These are phyloP conservation scores for Euschistus heros DNA, from an alignment of 1,140 invertebrate species.

Conservation along the genomic window DNA sequence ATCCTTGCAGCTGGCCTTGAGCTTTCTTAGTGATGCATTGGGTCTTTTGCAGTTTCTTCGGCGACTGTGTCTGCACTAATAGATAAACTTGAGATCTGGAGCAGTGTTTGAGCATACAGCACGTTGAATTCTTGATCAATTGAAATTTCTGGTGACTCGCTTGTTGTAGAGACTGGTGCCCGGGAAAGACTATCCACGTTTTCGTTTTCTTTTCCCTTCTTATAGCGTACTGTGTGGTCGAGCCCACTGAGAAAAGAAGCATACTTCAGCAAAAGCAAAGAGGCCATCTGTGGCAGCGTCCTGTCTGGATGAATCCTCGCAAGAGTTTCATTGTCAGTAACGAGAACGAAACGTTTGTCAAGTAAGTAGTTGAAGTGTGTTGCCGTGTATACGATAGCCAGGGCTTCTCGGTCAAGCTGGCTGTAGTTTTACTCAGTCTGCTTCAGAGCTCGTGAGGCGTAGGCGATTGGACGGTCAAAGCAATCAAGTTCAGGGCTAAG, in stretches of 20 bases:
- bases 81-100: background rate
- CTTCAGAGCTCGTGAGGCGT: conserved; percentile 36
- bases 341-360: conserved; percentile 32
- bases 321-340: conserved; percentile 29
- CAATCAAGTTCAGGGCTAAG: conserved; percentile 39
- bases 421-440: conserved; percentile 35
- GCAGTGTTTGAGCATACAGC: background rate
- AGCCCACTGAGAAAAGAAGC: too few species aligned
- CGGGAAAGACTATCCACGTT: background rate
- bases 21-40: background rate
- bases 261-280: conserved; percentile 28
- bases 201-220: background rate
- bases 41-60: background rate
- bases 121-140: conserved; percentile 1
- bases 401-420: conserved; percentile 39
- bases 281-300: background rate
- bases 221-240: background rate
- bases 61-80: background rate
- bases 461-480: conserved; percentile 33
- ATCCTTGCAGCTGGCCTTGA: background rate
- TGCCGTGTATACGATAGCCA: too few species aligned
- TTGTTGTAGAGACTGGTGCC: too few species aligned
- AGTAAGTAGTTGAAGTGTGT: conserved; percentile 38
- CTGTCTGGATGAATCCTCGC: background rate
- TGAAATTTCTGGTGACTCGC: conserved; percentile 1